Conservation (phyloP, 2,113 vertebrate species). For the Urocolius indicus region DNA sequence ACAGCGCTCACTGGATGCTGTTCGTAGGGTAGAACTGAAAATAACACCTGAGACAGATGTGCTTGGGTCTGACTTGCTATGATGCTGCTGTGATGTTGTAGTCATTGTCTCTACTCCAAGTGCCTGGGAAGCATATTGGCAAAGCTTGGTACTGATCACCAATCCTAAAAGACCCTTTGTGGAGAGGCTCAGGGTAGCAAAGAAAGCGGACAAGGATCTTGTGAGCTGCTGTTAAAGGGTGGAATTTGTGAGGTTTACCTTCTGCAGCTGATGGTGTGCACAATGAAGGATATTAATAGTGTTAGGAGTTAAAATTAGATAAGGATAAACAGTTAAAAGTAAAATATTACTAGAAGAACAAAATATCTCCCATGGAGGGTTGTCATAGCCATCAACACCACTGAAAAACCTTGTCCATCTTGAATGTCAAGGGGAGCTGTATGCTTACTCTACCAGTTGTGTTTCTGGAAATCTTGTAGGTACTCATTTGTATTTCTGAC, state of each 20-base stretch:
- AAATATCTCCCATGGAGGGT: neutral
- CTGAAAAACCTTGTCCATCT: neutral
- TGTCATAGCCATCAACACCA: neutral
- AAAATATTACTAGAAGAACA: neutral
- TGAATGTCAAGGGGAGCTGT: neutral
- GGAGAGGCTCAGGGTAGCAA: neutral
- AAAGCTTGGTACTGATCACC: neutral
- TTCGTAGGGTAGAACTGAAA: conserved; percentile 30
- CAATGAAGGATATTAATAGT: neutral
- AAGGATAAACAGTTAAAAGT: neutral
- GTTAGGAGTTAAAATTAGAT: neutral
- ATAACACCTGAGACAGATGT: conserved; percentile 2
- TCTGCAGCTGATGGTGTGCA: neutral
- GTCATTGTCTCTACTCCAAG: neutral
- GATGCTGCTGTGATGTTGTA: neutral
- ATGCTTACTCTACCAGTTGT: neutral
- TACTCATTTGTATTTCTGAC: neutral
- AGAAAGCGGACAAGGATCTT: neutral
- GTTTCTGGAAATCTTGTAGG: neutral
- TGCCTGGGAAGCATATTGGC: neutral
- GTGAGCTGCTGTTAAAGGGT: neutral
- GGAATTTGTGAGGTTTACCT: neutral
- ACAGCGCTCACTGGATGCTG: neutral
- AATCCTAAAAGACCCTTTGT: neutral
- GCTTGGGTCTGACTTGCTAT: neutral